These are phyloP conservation scores for Boloria euphrosyne DNA, from an alignment of 2,888 invertebrate genomes.

Conservation along the genomic window DNA sequence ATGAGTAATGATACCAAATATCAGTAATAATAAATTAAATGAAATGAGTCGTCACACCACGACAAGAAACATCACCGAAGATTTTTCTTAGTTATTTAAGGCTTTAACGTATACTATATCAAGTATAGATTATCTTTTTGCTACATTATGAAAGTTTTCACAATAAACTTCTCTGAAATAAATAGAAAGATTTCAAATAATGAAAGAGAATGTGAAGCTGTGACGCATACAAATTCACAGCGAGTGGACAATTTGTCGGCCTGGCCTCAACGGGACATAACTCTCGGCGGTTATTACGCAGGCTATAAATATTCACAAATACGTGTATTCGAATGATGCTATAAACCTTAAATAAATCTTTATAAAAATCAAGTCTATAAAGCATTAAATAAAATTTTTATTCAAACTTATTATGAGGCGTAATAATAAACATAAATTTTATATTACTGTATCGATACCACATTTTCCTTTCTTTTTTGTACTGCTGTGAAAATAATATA, in stretches of 20 bases:
- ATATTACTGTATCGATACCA: not conserved
- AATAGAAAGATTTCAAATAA: slow-evolving; percentile 33
- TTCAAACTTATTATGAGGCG: slow-evolving; percentile 2
- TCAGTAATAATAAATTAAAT: no score
- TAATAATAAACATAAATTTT: slow-evolving; percentile 2
- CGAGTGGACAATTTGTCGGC: slow-evolving; percentile 67
- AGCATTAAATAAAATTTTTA: slow-evolving; percentile 29
- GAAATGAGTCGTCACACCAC: no score
- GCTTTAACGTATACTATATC: no score
- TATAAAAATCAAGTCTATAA: slow-evolving; percentile 31
- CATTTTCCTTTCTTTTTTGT: not conserved
- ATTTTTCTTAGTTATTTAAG: no score
- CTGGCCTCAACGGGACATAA: slow-evolving; percentile 61
- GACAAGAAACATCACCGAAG: no score
- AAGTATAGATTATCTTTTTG: no score
- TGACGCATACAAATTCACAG: slow-evolving; percentile 61
- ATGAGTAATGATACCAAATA: no score
- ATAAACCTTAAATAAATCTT: slow-evolving; percentile 37
- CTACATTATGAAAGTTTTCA: no score
- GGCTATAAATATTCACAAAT: slow-evolving; percentile 49
- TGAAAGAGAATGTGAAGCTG: slow-evolving; percentile 52
- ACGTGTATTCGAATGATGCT: slow-evolving; percentile 33
- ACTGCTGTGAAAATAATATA: not conserved
- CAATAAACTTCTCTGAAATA: not conserved
- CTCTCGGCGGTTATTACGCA: slow-evolving; percentile 61